Conservation (phyloP, 2,113 vertebrate species). For the Protobothrops mucrosquamatus region DNA sequence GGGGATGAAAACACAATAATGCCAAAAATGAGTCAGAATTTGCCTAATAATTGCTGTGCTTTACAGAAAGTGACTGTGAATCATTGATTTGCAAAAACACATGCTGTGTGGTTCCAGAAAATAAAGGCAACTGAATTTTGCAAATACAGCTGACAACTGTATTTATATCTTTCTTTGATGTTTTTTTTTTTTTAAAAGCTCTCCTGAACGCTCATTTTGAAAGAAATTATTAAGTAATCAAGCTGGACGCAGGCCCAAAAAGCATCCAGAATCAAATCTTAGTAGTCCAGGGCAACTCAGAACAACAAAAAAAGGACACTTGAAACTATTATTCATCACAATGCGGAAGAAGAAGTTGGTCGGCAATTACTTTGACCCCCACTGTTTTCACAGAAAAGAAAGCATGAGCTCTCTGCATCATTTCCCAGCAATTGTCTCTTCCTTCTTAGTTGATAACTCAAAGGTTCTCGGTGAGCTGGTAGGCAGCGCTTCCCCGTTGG, state of each 20-base stretch:
- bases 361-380: background rate
- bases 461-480: background rate
- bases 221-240: slow-evolving; percentile 23
- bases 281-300: background rate
- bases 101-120: slow-evolving; percentile 36
- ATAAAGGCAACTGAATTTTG: background rate
- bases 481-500: background rate
- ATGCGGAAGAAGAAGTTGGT: background rate
- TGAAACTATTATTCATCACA: background rate
- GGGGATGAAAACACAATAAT: slow-evolving; percentile 45
- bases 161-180: slow-evolving; percentile 46
- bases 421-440: background rate
- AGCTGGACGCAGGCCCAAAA: background rate
- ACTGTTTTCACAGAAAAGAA: background rate
- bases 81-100: slow-evolving; percentile 49
- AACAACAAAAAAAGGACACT: background rate
- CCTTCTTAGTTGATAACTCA: background rate
- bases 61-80: slow-evolving; percentile 54
- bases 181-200: slow-evolving; percentile 44
- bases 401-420: background rate
- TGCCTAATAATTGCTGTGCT: slow-evolving; percentile 60
- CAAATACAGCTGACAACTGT: slow-evolving; percentile 20
- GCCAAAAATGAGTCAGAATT: slow-evolving; percentile 56
- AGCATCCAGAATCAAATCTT: background rate
- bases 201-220: slow-evolving; percentile 44